A percentile compares a stretch with the other conserved stretches of the same genome.
phyloP scores from a whole-genome alignment of 1,140 invertebrate species.

The Ceratina australensis region DNA sequence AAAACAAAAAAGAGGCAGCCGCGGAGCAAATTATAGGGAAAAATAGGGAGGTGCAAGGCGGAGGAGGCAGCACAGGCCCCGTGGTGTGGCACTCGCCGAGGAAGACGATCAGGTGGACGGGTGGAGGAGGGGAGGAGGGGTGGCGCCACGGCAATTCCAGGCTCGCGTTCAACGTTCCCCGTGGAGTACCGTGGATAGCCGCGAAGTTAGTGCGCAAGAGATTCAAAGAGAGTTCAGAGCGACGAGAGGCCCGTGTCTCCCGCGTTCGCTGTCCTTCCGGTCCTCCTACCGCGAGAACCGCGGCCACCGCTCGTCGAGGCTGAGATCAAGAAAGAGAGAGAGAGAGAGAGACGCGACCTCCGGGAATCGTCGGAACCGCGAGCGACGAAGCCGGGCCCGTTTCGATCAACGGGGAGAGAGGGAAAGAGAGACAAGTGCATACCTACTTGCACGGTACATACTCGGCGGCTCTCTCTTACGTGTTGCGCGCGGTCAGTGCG shows the following conservation, averaged over 20 bases:
- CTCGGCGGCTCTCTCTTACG: conserved; percentile 60
- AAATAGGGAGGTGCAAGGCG: conserved; percentile 66
- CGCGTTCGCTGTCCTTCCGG: conserved; percentile 22
- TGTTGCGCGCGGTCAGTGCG: conserved; percentile 68
- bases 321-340: background rate
- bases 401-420: background rate
- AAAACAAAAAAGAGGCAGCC: conserved; percentile 63
- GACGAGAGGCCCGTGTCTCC: conserved; percentile 14
- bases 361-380: background rate
- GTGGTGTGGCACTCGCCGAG: conserved; percentile 46
- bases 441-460: conserved; percentile 26
- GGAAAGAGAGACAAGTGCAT: conserved; percentile 47
- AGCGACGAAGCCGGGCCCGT: conserved; percentile 11
- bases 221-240: conserved; percentile 54
- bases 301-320: conserved; percentile 20
- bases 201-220: conserved; percentile 71
- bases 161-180: conserved; percentile 73
- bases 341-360: conserved; percentile 11
- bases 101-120: conserved; percentile 57
- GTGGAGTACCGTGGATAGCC: conserved; percentile 73
- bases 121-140: conserved; percentile 68
- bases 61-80: conserved; percentile 44
- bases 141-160: conserved; percentile 78
- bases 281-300: background rate
- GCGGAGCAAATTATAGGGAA: conserved; percentile 76